Conservation (phyloP, 2,113 vertebrate genomes). For the Anoura caudifer region DNA sequence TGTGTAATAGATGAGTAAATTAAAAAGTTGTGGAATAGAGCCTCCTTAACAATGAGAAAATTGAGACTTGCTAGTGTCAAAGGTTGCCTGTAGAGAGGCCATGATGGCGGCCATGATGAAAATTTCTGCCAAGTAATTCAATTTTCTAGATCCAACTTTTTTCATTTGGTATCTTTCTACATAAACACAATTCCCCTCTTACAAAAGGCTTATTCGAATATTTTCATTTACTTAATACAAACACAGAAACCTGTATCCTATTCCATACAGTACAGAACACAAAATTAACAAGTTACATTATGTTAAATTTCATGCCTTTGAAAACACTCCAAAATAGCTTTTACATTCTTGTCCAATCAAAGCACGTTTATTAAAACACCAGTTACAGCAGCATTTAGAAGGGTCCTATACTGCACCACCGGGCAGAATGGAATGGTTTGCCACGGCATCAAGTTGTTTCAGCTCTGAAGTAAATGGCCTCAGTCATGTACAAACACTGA, state of each 20-base stretch:
- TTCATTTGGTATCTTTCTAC: not conserved
- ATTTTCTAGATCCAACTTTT: not conserved
- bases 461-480: not conserved
- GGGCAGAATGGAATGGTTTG: not conserved
- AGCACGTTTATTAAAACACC: not conserved
- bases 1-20: not conserved
- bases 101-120: not conserved
- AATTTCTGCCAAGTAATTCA: not conserved
- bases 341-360: constrained; percentile 6
- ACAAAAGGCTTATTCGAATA: not conserved
- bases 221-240: constrained; percentile 46
- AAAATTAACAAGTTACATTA: constrained; percentile 35
- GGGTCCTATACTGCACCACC: not conserved
- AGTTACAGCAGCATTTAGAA: not conserved
- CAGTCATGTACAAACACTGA: not conserved
- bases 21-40: not conserved
- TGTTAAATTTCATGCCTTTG: not conserved
- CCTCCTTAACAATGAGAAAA: not conserved
- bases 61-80: not conserved
- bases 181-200: not conserved
- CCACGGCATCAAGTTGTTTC: not conserved
- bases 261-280: not conserved
- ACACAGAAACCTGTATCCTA: constrained; percentile 5
- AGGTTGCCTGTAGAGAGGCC: not conserved
- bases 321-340: constrained; percentile 47